phyloP scores from a whole-genome alignment of 2,888 invertebrate genomes.

The Torymus texanus region DNA sequence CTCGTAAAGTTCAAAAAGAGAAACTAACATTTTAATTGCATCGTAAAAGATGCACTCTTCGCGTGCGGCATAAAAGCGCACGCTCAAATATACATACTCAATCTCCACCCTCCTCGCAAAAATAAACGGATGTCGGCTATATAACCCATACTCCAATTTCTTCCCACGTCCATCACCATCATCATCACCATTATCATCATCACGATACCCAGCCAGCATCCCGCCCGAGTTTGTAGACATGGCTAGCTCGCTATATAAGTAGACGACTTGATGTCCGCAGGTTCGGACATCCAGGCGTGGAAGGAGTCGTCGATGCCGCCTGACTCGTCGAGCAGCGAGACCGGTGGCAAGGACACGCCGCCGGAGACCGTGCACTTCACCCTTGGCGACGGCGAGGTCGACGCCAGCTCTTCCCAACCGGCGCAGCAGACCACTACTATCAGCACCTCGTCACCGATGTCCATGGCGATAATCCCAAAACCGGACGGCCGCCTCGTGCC shows the following conservation, averaged over 20 bases:
- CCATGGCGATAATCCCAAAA: slow-evolving; percentile 28
- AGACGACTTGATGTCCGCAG: slow-evolving; percentile 64
- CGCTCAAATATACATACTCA: too few relatives aligned
- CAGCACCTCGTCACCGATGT: slow-evolving; percentile 38
- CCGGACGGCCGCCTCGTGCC: slow-evolving; percentile 14
- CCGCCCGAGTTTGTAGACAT: too few relatives aligned
- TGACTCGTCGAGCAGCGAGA: slow-evolving; percentile 79
- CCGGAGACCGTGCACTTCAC: slow-evolving; percentile 73
- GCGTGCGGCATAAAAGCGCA: too few relatives aligned
- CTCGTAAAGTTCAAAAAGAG: too few relatives aligned
- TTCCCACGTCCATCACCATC: too few relatives aligned
- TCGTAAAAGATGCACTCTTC: background rate
- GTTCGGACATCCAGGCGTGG: slow-evolving; percentile 71
- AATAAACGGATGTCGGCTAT: too few relatives aligned
- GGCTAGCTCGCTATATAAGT: slow-evolving; percentile 56
- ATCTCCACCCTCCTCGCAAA: too few relatives aligned
- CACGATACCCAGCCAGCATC: too few relatives aligned
- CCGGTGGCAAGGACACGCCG: slow-evolving; percentile 77
- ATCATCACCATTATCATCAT: too few relatives aligned
- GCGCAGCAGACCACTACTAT: slow-evolving; percentile 60
- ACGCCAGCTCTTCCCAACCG: slow-evolving; percentile 60
- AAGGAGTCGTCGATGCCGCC: slow-evolving; percentile 75
- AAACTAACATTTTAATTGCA: too few relatives aligned
- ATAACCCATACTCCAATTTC: too few relatives aligned
- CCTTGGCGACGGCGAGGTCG: slow-evolving; percentile 65